phyloP scores from a whole-genome alignment of 2,113 vertebrate species.

The Dipodomys ordii region DNA sequence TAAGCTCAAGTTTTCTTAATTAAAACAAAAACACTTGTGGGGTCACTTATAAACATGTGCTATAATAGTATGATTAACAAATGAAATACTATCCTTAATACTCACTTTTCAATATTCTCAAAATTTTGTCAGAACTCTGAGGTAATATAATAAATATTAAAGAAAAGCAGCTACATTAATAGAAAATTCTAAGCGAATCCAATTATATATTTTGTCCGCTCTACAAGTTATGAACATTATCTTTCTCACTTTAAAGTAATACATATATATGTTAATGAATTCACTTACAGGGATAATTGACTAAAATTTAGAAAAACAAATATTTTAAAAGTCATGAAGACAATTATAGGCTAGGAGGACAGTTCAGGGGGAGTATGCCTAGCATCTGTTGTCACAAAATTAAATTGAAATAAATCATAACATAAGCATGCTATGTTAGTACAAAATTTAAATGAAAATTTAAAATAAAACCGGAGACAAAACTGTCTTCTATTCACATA shows the following conservation, averaged over 20 bases:
- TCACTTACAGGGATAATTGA: background rate
- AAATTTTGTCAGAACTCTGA: background rate
- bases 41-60: background rate
- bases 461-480: background rate
- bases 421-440: background rate
- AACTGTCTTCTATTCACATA: background rate
- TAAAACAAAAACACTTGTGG: background rate
- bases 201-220: background rate
- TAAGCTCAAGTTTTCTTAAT: background rate
- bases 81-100: background rate
- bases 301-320: background rate
- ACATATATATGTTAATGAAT: background rate
- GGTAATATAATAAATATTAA: background rate
- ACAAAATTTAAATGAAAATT: background rate
- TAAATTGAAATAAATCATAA: background rate
- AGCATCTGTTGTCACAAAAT: background rate
- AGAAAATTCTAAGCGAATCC: background rate
- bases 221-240: background rate
- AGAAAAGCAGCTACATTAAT: background rate
- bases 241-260: background rate
- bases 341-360: background rate
- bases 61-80: background rate
- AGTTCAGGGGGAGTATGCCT: background rate
- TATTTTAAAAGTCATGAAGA: background rate
- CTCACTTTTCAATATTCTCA: background rate